Evolutionary conservation across 2,888 invertebrate genomes (phyloP), one percentile per base, ranked within the genome.

Genomic region (Pseudococcus jackbeardsleyi): DNA sequence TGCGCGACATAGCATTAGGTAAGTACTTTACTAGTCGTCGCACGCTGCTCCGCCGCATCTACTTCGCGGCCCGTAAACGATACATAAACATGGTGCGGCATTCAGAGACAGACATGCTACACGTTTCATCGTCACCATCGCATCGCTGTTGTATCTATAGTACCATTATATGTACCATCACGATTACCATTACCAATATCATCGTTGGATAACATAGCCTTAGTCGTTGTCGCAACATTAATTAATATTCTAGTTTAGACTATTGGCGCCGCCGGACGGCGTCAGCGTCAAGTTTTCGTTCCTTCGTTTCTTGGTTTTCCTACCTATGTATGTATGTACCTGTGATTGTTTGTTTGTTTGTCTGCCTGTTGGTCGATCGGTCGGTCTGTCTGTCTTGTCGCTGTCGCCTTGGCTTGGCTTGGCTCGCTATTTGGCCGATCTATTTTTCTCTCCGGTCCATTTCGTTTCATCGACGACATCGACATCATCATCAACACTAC

Each of bases 191-290:
- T 48, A 48, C 46, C 46, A 48, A 48, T 48, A 12, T 12, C 46
- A 12, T 48, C 46, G 12, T 2, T 12, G 46, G 46, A 48, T 59
- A 59, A 59, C 59, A 59, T 59, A 59, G 59, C 59, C 59, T 59
- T 59, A 15, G 59, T 59, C 59, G 59, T 59, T 59, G 59, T 59
- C 59, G 59, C 59, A n/a, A 59, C n/a, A 59, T 59, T 59, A 59
- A 59, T 59, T 59, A 59, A 59, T 59, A 59, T 59, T 59, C 59
- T 59, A 59, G 59, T 17, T 12, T 59, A 59, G 59, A 59, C 59
- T 17, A 59, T 59, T 59, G 59, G 59, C 59, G 59, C 59, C 59
- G 59, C 46, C 46, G 12, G 46, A 48, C 46, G 46, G 46, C 46
- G 12, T 59, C n/a, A n/a, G 59, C 59, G 12, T 59, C 59, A 17